Percentiles rank a stretch among this genome's conserved stretches.
phyloP scores from a whole-genome alignment of 2,888 invertebrate species.

The Apamea crenata region DNA sequence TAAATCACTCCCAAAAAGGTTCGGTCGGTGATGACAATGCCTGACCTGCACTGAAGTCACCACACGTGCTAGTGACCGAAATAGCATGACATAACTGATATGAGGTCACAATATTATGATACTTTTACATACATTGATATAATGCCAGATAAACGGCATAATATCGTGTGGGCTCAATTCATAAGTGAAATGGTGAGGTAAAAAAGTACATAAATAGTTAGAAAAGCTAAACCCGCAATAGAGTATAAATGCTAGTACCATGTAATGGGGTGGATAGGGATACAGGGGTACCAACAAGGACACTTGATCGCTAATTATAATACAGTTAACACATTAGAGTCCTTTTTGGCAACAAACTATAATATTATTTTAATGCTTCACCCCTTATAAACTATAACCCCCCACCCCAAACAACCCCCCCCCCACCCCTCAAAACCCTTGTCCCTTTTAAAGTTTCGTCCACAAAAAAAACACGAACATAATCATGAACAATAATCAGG shows the following conservation, averaged over 20 bases:
- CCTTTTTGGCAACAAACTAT: not conserved
- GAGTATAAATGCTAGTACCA: not conserved
- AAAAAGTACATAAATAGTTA: not conserved
- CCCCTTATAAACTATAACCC: no score
- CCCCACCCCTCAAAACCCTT: no score
- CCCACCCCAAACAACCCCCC: no score
- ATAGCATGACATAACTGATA: conserved; percentile 46
- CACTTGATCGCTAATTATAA: not conserved
- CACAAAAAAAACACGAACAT: not conserved
- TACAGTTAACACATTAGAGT: not conserved
- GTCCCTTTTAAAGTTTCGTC: not conserved
- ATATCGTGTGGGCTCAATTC: conserved; percentile 22
- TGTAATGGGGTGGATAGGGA: not conserved
- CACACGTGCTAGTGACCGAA: conserved; percentile 50
- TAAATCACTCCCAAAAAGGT: conserved; percentile 17
- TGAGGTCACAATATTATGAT: conserved; percentile 50
- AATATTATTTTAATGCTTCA: not conserved
- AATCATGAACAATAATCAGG: not conserved
- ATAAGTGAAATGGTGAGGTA: conserved; percentile 14
- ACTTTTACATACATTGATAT: conserved; percentile 39
- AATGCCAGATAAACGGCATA: conserved; percentile 31
- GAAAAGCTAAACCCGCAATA: conserved; percentile 2
- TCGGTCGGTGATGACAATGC: conserved; percentile 13
- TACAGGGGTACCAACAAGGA: no score
- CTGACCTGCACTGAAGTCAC: conserved; percentile 30